Conservation (phyloP, 2,888 invertebrate species). For the Drosophila niveifrons region DNA sequence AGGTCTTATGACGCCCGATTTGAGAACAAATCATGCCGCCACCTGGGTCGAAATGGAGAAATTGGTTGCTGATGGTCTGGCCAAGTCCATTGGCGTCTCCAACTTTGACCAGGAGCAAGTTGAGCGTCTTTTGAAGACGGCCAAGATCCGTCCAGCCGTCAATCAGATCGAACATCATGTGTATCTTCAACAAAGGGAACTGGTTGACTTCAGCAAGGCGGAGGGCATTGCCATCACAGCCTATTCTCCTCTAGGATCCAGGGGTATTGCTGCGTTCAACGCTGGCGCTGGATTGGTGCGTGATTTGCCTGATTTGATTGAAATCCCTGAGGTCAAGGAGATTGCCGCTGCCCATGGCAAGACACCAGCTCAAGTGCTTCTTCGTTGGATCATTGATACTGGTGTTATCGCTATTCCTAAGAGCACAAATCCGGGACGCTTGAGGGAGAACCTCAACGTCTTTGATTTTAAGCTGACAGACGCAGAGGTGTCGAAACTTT, state of each 20-base stretch:
- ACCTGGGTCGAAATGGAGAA: slow-evolving; percentile 89
- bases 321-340: slow-evolving; percentile 87
- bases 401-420: slow-evolving; percentile 93
- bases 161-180: slow-evolving; percentile 91
- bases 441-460: slow-evolving; percentile 91
- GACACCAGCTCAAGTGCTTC: slow-evolving; percentile 91
- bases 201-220: slow-evolving; percentile 88
- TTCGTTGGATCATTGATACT: slow-evolving; percentile 90
- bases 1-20: slow-evolving; percentile 88
- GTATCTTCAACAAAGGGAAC: slow-evolving; percentile 90
- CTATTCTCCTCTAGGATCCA: slow-evolving; percentile 92
- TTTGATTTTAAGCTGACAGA: slow-evolving; percentile 90
- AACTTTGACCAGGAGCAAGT: slow-evolving; percentile 93
- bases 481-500: slow-evolving; percentile 88
- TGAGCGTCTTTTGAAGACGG: slow-evolving; percentile 87
- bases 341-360: slow-evolving; percentile 88
- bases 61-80: slow-evolving; percentile 87
- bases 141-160: slow-evolving; percentile 88
- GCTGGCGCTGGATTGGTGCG: slow-evolving; percentile 84
- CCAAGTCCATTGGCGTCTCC: slow-evolving; percentile 93
- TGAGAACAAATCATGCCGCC: slow-evolving; percentile 89
- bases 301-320: slow-evolving; percentile 89
- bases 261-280: slow-evolving; percentile 88
- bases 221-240: slow-evolving; percentile 90
- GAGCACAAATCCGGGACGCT: slow-evolving; percentile 90